Conservation (phyloP, 2,113 vertebrate species). For the Atractosteus spatula region DNA sequence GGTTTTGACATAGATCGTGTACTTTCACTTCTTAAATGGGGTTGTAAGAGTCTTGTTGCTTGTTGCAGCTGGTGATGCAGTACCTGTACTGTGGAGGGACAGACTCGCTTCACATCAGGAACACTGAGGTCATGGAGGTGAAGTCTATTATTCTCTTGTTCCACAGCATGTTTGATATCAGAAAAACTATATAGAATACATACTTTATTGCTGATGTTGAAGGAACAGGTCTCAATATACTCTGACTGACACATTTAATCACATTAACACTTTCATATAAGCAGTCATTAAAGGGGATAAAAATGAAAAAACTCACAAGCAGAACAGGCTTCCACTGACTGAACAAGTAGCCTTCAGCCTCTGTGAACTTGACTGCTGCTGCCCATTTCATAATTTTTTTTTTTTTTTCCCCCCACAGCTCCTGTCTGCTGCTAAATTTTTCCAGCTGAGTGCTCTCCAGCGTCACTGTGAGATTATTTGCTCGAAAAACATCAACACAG, state of each 20-base stretch:
- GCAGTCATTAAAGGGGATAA: too few relatives aligned
- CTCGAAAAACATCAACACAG: conserved; percentile 92
- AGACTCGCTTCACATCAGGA: conserved; percentile 91
- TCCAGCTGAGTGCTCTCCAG: conserved; percentile 94
- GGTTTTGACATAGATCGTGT: too few relatives aligned
- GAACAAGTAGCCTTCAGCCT: not conserved
- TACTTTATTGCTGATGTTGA: too few relatives aligned
- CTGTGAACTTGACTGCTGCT: not conserved
- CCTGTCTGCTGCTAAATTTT: conserved; percentile 94
- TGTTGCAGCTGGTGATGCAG: conserved; percentile 92
- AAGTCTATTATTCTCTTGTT: conserved; percentile 31
- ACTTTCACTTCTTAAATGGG: too few relatives aligned
- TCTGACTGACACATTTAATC: too few relatives aligned
- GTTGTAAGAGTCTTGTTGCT: not conserved
- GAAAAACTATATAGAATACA: too few relatives aligned
- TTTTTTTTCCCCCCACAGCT: conserved; percentile 66
- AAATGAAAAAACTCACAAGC: too few relatives aligned
- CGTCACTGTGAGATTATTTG: conserved; percentile 98
- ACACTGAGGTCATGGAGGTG: conserved; percentile 96
- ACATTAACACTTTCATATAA: too few relatives aligned
- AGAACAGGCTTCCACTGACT: too few relatives aligned
- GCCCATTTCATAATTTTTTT: conserved; percentile 8
- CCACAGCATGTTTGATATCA: too few relatives aligned
- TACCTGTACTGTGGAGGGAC: conserved; percentile 93
- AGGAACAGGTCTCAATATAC: too few relatives aligned